Conservation (phyloP, 2,113 vertebrate genomes). For the Helogale parvula region DNA sequence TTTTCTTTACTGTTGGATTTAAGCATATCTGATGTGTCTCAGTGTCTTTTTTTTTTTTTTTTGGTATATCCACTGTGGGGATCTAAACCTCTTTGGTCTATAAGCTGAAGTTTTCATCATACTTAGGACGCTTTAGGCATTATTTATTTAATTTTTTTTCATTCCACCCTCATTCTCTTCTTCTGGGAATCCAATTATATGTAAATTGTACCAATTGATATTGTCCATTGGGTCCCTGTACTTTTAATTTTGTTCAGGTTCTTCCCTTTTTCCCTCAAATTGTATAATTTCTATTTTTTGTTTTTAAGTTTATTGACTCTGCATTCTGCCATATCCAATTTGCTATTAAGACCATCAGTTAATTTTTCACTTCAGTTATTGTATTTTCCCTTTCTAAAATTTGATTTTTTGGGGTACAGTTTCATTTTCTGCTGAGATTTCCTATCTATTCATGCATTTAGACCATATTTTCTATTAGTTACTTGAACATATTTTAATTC, state of each 20-base stretch:
- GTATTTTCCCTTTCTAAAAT: background rate
- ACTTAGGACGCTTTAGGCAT: background rate
- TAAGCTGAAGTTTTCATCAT: background rate
- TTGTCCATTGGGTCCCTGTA: background rate
- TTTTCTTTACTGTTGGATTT: background rate
- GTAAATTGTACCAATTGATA: background rate
- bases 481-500: slow-evolving; percentile 20
- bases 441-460: background rate
- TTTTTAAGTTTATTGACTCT: background rate
- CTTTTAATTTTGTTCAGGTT: background rate
- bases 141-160: background rate
- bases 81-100: background rate
- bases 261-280: background rate
- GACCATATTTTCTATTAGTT: slow-evolving; percentile 4
- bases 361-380: slow-evolving; percentile 5
- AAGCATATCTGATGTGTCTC: background rate
- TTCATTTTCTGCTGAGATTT: background rate
- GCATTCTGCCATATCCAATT: background rate
- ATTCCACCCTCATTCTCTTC: background rate
- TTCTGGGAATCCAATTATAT: background rate
- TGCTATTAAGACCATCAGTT: background rate
- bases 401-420: background rate
- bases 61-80: background rate
- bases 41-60: background rate
- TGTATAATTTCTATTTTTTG: background rate